phyloP scores from a whole-genome alignment of 2,113 vertebrate genomes.

The Sialia sialis region DNA sequence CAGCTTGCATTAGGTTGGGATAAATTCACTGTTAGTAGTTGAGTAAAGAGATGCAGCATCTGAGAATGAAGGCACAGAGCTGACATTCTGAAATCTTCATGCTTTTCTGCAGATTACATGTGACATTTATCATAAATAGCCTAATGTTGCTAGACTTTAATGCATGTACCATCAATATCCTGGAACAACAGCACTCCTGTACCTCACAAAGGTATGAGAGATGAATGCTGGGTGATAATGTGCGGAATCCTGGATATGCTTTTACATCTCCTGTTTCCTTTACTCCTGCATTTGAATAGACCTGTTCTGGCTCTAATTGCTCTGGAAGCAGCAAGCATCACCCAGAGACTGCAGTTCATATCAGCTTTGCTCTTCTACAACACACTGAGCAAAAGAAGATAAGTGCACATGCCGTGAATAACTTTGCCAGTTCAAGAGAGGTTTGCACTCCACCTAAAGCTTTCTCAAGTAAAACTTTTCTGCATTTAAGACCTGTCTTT shows the following conservation, averaged over 20 bases:
- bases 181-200: background rate
- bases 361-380: background rate
- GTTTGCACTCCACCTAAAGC: background rate
- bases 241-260: background rate
- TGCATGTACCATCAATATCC: background rate
- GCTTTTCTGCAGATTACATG: background rate
- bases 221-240: background rate
- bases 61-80: background rate
- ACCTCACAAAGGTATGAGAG: background rate
- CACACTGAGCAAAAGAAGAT: background rate
- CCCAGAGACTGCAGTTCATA: background rate
- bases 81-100: background rate
- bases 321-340: background rate
- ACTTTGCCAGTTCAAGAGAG: background rate
- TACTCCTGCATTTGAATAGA: background rate
- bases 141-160: background rate
- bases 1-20: background rate
- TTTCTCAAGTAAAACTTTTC: background rate
- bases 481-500: background rate
- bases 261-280: background rate
- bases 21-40: background rate
- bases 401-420: fast-evolving
- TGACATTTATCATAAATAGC: background rate
- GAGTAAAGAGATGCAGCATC: background rate
- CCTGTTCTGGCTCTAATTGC: background rate